Evolutionary conservation across 2,113 vertebrate species (phyloP), one percentile per base, ranked within the genome.

Genomic region (Pitta sordida): DNA sequence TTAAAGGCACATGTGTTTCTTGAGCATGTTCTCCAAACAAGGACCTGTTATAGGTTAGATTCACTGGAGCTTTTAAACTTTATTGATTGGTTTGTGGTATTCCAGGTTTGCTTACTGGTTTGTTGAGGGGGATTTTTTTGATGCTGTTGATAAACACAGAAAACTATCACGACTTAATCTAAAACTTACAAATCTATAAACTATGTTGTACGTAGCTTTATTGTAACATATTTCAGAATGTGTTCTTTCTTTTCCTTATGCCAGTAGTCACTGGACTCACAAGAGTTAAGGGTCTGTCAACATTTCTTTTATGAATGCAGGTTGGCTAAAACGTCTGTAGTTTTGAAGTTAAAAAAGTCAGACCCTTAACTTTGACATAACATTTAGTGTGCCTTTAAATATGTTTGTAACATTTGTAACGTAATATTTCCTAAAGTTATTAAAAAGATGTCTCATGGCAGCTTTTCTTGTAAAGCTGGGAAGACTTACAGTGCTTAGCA

Each of bases 1-100:
- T 98, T 98, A 98, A 98, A 98, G 97, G 96, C 98, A 98, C 98
- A 98, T 98, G 97, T 98, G 98, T 98, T 98, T 97, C 97, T 98
- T 97, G 96, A 97, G 95, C 97, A 18, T 97, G 91, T 97, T 97
- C 97, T 97, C 97, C 97, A 98, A 98, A 98, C 97, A 98, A 98
- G 97, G 98, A 97, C 97, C 97, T 98, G 98, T 98, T 97, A 98
- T 97, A 96, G 97, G 97, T 98, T 98, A 97, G 95, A 97, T 96
- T 97, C 97, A 97, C 97, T 97, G 95, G 83, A 94, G 96, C 96
- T 97, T 98, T 98, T 97, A 97, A 98, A 98, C 94, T 97, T 98
- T 98, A 98, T 97, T 97, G 97, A 98, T 98, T 97, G 96, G 96
- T 95, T 97, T 97, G 95, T 94, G 91, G 90, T 94, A 97, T 95